A percentile compares a stretch with the other conserved stretches of the same genome.
These are phyloP conservation scores for Lasioglossum marginatum DNA, from an alignment of 2,888 invertebrate genomes.

Conservation along the genomic window DNA sequence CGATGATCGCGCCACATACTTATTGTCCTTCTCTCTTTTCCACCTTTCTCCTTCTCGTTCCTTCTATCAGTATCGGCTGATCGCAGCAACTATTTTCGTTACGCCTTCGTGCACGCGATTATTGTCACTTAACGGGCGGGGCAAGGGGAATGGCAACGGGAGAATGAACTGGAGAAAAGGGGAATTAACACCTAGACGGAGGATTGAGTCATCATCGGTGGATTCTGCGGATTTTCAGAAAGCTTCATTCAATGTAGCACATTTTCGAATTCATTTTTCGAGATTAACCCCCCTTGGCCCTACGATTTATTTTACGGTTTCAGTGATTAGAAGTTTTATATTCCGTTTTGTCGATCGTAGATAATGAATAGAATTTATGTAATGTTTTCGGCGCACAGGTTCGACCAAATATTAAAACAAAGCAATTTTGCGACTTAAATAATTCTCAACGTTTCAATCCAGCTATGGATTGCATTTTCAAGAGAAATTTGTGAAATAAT, in stretches of 20 bases:
- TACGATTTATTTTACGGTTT: no score
- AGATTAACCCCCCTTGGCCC: not conserved
- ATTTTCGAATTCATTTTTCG: not conserved
- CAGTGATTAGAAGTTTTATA: no score
- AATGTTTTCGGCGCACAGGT: no score
- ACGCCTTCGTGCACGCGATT: conserved; percentile 34
- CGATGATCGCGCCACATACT: not conserved
- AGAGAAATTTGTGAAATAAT: no score
- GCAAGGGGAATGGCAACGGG: not conserved
- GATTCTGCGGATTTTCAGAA: not conserved
- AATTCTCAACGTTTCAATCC: no score
- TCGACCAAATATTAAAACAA: no score
- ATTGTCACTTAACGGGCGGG: conserved; percentile 19
- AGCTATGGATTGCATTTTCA: no score
- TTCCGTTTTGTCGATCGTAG: no score
- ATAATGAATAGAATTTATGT: no score
- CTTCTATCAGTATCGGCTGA: conserved; percentile 20
- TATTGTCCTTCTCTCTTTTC: not conserved
- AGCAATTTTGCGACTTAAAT: no score
- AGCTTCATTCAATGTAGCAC: not conserved
- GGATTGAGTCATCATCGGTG: not conserved
- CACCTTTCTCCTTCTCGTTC: not conserved
- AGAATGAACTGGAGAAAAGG: not conserved
- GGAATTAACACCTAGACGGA: conserved; percentile 4
- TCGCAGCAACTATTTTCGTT: conserved; percentile 48